Base-by-base conservation (phyloP, 2,888 invertebrate species). In the Myopa tessellatipennis region DNA sequence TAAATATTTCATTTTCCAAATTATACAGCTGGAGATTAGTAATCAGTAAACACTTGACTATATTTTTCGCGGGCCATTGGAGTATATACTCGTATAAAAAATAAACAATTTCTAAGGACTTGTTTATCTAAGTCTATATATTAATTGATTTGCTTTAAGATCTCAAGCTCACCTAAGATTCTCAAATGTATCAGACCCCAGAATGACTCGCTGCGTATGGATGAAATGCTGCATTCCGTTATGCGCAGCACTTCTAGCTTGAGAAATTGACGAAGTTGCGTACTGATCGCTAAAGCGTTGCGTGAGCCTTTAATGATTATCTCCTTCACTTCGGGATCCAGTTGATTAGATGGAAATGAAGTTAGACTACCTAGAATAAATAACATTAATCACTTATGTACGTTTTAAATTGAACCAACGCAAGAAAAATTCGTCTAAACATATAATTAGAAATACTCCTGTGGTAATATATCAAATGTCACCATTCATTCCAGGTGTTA, bases 201-300 rank as follows among this genome's bases (percentile, higher is more conserved):
- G 87, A 96, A 95, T 1, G 95, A 93, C 85, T 94, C 93, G 83
- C 93, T 92, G 4, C 95, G 95, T 79, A 96, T 94, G 40, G 94
- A 93, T 26, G 94, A 94, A 52, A 96, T 89, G 85, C 93, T 93
- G 0, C 95, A 95, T 82, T 92, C 91, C 55, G 92, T 92, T 69
- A 95, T 94, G 85, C 92, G 92, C 14, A 96, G 89, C 88, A 94
- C 94, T 87, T 94, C 92, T 63, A 96, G 90, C 77, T 91, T 90
- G 82, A 91, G 92, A 4, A 91, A 91, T 3, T 91, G 91, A 0
- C 91, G 90, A 84, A 94, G 92, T 60, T 93, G 92, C 8, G 94
- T 93, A 34, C 94, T 94, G 82, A 95, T 93, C 38, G 93, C 93
- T 71, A 95, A 90, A 73, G 90, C 89, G 86, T 94, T 94, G 60